Conservation (phyloP, 1,140 invertebrate genomes). For the Andrena cerasifolii region DNA sequence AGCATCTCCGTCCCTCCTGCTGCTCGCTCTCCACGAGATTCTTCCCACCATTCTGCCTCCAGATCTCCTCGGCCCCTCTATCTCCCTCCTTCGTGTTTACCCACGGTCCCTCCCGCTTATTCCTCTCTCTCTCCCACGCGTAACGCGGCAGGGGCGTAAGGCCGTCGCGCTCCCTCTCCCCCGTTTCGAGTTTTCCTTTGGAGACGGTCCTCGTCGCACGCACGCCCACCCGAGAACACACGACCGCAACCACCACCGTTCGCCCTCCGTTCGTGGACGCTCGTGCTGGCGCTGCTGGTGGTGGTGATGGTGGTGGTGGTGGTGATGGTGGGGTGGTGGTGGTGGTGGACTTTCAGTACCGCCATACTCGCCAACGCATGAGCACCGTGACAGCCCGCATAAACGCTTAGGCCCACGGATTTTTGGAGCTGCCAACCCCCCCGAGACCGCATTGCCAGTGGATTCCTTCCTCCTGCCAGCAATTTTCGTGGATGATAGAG, state of each 20-base stretch:
- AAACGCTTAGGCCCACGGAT: conserved; percentile 39
- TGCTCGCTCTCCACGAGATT: conserved; percentile 32
- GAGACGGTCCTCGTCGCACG: conserved; percentile 71
- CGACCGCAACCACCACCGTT: conserved; percentile 63
- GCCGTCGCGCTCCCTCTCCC: conserved; percentile 61
- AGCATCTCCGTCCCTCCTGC: conserved; percentile 4
- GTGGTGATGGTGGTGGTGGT: conserved; percentile 43
- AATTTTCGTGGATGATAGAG: not conserved
- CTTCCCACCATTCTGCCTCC: conserved; percentile 33
- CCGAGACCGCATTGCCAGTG: not conserved
- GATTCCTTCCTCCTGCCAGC: not conserved
- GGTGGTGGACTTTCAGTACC: conserved; percentile 76
- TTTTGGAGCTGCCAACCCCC: conserved; percentile 21
- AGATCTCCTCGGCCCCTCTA: conserved; percentile 12
- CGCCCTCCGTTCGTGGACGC: conserved; percentile 54
- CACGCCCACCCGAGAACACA: conserved; percentile 68
- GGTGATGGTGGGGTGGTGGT: conserved; percentile 39
- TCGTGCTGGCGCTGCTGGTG: conserved; percentile 34
- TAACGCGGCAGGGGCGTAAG: conserved; percentile 29
- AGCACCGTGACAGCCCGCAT: conserved; percentile 68
- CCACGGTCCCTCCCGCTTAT: conserved; percentile 24
- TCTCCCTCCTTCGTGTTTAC: conserved; percentile 1
- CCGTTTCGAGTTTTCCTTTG: conserved; percentile 74
- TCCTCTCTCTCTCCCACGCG: not conserved
- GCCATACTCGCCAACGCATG: conserved; percentile 80